Conservation (phyloP, 2,113 vertebrate species). For the Rhabdornis inornatus region DNA sequence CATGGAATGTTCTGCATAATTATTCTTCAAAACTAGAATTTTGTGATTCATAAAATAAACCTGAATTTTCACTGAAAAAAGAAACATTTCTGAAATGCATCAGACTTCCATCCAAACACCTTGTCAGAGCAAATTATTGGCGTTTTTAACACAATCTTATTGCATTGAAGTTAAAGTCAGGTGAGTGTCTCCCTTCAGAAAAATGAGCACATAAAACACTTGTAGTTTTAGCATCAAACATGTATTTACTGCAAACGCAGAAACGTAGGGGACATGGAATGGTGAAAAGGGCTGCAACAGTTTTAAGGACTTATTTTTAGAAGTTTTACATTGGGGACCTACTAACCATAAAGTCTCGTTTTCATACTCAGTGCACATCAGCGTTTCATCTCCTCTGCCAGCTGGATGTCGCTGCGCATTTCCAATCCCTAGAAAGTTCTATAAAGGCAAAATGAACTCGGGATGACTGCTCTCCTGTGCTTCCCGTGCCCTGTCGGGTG, state of each 20-base stretch:
- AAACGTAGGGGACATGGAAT: background rate
- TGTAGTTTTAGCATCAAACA: conserved; percentile 33
- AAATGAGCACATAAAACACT: background rate
- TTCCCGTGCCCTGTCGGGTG: background rate
- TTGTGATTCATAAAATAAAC: background rate
- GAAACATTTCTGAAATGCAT: background rate
- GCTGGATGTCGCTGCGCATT: background rate
- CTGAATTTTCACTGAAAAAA: background rate
- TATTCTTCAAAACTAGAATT: background rate
- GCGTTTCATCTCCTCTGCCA: conserved; percentile 5
- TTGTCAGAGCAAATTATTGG: background rate
- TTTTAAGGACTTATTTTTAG: conserved; percentile 36
- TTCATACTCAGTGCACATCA: background rate
- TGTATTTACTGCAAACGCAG: conserved; percentile 29
- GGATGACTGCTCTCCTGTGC: background rate
- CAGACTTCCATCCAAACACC: background rate
- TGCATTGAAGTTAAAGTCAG: background rate
- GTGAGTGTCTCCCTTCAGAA: background rate
- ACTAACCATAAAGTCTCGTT: background rate
- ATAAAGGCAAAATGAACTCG: background rate
- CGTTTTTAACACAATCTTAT: background rate
- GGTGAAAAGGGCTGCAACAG: background rate
- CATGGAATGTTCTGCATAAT: background rate
- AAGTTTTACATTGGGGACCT: background rate
- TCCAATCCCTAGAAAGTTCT: background rate